These are phyloP conservation scores for Acipenser oxyrinchus DNA, from an alignment of 2,797 vertebrate species.

Conservation along the genomic window DNA sequence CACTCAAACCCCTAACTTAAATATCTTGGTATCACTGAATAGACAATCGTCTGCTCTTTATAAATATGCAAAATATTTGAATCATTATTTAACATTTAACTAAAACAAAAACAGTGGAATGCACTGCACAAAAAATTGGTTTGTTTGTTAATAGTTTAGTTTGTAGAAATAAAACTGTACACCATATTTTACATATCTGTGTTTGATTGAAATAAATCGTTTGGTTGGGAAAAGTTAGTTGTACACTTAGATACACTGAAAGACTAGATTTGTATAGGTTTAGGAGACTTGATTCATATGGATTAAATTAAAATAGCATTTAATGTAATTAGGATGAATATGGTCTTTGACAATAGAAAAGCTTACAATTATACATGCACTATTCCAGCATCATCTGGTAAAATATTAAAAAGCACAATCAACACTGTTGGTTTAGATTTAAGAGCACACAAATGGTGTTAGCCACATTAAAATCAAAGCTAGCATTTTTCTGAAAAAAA, in stretches of 20 bases:
- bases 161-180: conserved; percentile 9
- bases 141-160: conserved; percentile 5
- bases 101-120: too few species aligned
- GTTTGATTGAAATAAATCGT: conserved; percentile 26
- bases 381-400: background rate
- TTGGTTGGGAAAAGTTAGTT: conserved; percentile 17
- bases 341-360: background rate
- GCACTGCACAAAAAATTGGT: too few species aligned
- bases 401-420: conserved; percentile 14
- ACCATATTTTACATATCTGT: conserved; percentile 19
- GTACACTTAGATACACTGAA: conserved; percentile 7
- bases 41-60: too few species aligned
- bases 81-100: too few species aligned
- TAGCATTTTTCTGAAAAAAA: background rate
- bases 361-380: too few species aligned
- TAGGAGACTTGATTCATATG: conserved; percentile 7
- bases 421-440: too few species aligned
- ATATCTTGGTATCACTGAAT: too few species aligned
- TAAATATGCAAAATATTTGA: too few species aligned
- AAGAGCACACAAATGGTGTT: too few species aligned
- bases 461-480: background rate
- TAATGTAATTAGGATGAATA: conserved; percentile 38
- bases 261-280: background rate
- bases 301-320: conserved; percentile 19
- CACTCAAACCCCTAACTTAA: too few species aligned